Base-by-base conservation (phyloP, 2,113 vertebrate genomes). In the Azemiops feae region DNA sequence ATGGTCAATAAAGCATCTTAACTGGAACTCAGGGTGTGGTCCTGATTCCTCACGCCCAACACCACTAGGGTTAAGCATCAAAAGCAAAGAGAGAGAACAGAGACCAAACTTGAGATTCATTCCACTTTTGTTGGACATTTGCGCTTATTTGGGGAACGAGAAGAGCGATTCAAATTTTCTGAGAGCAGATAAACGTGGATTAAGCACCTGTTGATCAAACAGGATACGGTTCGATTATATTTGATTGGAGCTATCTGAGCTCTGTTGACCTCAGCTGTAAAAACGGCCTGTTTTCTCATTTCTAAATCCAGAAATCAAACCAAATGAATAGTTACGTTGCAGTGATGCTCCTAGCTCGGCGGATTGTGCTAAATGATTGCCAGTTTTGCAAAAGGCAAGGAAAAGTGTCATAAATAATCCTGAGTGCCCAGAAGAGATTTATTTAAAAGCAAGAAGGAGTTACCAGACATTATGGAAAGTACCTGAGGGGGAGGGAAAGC, bases 401-500 rank as follows among this genome's bases (percentile, higher is more conserved):
- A 5, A 47, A 14, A 1, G 89, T 88, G 2, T 30, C 89, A 12
- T 54, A 64, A 96, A 86, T 50, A 88, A 91, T n/a, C 11, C 1
- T 69, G 93, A 85, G 52, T 39, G 12, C 53, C 91, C 64, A 86
- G 89, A 88, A 25, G 2, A 9, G 89, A 57, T 27, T 30, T 92
- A 74, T 23, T 30, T 88, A 81, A 87, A 55, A 85, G 88, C 69
- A 93, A 57, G 81, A 94, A 55, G 0, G 0, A 92, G 30, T n/a
- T 92, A 7, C 87, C 16, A 57, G 53, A 45, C 85, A n/a, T 25
- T 90, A 89, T 27, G 23, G 93, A 91, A 85, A 52, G 9, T 87
- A 90, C 89, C 52, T 91, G 87, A 43, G n/a, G 95, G 94, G 47
- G 39, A 95, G 95, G 16, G 30, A 53, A n/a, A 89, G 64, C 43